Evolutionary conservation across 92 coral and sea anemone genomes (phyloP), one percentile per base, ranked within the genome.

Genomic region (Porites cylindrica): DNA sequence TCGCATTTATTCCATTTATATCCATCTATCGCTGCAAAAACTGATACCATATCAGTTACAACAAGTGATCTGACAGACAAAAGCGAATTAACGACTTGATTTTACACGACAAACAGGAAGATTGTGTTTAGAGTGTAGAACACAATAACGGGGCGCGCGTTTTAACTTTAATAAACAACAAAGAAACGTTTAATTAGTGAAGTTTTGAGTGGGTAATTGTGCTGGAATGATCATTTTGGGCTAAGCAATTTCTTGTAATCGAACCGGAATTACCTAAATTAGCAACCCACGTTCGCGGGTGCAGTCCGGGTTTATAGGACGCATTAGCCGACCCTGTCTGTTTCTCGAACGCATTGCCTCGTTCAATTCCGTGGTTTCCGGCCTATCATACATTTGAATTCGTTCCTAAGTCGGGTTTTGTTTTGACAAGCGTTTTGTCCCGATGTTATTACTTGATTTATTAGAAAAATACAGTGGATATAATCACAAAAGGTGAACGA

Each of bases 361-460:
- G 23, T 75, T 10, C 82, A 84, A 89, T 92, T 83, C 94, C 92
- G 76, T 80, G 83, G 91, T 90, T 94, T 94, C 98, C 98, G 98
- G 98, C 80, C 60, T 7, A 72, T 75, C 51, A 70, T 87, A 91
- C 80, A 88, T 88, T 94, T 93, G 92, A 92, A 84, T 85, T 82
- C 88, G 80, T 77, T 75, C 84, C 71, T 92, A 90, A 84, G 94
- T 75, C 88, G 61, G 75, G 92, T 84, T 83, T 95, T 95, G 96
- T 95, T 95, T 82, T 95, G 98, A 90, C 96, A 95, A 91, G 89
- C 80, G 82, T 85, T 93, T 93, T 69, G 95, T 88, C 90, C 64
- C 56, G 77, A 74, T 91, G 90, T 93, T 92, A 91, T 93, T 88
- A 70, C 78, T 78, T 93, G 96, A 93, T 93, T 92, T 90, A 91